Evolutionary conservation across 2,797 vertebrate genomes (phyloP).

Genomic region (Acrossocheilus fasciatus): DNA sequence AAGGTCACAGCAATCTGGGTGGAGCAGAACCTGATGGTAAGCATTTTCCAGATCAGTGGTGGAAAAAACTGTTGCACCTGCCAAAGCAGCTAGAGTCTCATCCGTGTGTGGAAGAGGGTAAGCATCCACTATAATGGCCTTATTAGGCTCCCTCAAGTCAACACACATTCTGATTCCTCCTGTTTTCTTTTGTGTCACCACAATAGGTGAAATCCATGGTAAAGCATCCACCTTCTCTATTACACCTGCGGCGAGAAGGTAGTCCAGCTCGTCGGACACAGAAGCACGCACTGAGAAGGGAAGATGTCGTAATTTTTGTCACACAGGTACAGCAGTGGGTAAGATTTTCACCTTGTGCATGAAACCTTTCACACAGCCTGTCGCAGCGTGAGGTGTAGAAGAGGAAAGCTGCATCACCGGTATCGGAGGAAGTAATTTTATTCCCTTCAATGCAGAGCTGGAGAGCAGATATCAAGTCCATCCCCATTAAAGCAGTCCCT

Average conservation of each 20-base stretch:
- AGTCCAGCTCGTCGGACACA: background rate
- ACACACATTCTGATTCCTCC: background rate
- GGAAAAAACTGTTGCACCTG: background rate
- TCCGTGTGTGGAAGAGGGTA: background rate
- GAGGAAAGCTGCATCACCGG: background rate
- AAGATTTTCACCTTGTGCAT: background rate
- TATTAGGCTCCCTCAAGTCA: background rate
- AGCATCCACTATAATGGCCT: background rate
- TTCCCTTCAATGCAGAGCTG: background rate
- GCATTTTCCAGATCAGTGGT: constrained; percentile 1
- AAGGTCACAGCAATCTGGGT: background rate
- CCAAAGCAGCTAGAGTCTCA: background rate
- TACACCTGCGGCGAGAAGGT: background rate
- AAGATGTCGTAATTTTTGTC: background rate
- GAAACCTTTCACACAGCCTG: background rate
- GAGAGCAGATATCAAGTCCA: background rate
- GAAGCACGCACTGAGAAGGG: background rate
- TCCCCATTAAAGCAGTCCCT: background rate
- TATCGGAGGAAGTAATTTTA: background rate
- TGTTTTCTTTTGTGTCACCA: background rate
- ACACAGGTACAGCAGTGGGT: background rate
- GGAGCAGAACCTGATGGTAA: background rate
- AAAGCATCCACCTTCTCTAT: background rate
- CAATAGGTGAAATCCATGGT: background rate
- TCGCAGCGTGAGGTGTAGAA: background rate